Conservation (phyloP, 2,888 invertebrate genomes). For the Diaperis boleti region DNA sequence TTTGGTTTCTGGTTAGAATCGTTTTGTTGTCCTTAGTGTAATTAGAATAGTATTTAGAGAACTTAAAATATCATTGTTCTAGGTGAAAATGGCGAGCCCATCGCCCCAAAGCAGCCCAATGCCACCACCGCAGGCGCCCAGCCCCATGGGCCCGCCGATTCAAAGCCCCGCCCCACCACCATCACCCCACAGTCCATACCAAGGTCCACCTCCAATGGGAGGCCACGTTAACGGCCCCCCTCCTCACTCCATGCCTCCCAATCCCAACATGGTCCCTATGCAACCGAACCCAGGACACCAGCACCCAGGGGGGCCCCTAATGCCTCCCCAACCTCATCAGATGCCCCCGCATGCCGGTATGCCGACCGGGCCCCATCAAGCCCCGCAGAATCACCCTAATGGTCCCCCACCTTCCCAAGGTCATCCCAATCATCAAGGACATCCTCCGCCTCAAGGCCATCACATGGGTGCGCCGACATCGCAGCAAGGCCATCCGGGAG, state of each 20-base stretch:
- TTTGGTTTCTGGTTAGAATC: no score
- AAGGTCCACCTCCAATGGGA: slow-evolving; percentile 56
- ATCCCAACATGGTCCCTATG: slow-evolving; percentile 49
- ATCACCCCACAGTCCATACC: slow-evolving; percentile 79
- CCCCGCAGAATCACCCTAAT: slow-evolving; percentile 48
- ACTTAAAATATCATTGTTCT: no score
- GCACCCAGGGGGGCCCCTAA: slow-evolving; percentile 53
- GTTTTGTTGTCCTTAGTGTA: no score
- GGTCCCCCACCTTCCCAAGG: slow-evolving; percentile 52
- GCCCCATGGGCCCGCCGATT: slow-evolving; percentile 88
- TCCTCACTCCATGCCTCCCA: slow-evolving; percentile 63
- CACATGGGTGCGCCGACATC: slow-evolving; percentile 57
- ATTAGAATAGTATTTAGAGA: no score
- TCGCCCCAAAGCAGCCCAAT: slow-evolving; percentile 88
- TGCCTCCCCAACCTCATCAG: slow-evolving; percentile 55
- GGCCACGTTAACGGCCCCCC: slow-evolving; percentile 72
- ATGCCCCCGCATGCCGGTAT: slow-evolving; percentile 46
- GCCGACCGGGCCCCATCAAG: no score
- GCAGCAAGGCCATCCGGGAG: no score
- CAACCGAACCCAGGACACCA: slow-evolving; percentile 65
- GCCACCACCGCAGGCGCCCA: slow-evolving; percentile 88
- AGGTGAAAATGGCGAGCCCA: slow-evolving; percentile 78
- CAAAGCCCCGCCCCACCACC: slow-evolving; percentile 83
- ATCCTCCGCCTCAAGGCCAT: slow-evolving; percentile 63
- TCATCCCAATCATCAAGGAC: slow-evolving; percentile 44